Evolutionary conservation across 1,140 invertebrate species (phyloP), one percentile per base, ranked within the genome.

Genomic region (Calliphora vicina): DNA sequence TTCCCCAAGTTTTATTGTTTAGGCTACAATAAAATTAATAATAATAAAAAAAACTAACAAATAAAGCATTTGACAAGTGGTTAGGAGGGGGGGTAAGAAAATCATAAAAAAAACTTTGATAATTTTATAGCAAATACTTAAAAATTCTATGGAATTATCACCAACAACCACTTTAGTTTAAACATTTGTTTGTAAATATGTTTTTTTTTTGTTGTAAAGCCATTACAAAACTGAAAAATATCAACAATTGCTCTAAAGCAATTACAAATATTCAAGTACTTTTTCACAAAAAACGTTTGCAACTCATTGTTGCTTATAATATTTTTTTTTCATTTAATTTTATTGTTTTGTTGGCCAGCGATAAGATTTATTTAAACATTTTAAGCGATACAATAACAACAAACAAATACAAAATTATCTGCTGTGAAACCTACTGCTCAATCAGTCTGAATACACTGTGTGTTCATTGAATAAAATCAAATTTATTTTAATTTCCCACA

Each of bases 351-450:
- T n/a, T 8, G 9, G 61, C n/a, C 6, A 67, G 20, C 17, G 61
- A 67, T 67, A 67, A 67, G 61, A 67, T 67, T 67, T 67, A 67
- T 67, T 67, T 25, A n/a, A 67, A 5, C 61, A 67, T 23, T 67
- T 67, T 67, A 23, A 67, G 20, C 8, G 50, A 57, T 15, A 57
- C 15, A 3, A 15, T 15, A 57, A 57, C 50, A 57, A 57, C 50
- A 57, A 17, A 0, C 6, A n/a, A 6, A 57, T 57, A n/a, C 50
- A 35, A 35, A 35, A 57, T 67, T 67, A 67, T 67, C 20, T 12
- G 20, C 61, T 67, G 61, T 67, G 20, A 6, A 35, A 35, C 35
- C 35, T 35, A 35, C 35, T 35, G 4, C 35, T 35, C 35, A 35
- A 35, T 35, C 10, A 35, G 35, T 8, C 35, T 8, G 35, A 35